Evolutionary conservation across 1,140 invertebrate genomes (phyloP), one percentile per base, ranked within the genome.

Genomic region (Bombus cullumanus): DNA sequence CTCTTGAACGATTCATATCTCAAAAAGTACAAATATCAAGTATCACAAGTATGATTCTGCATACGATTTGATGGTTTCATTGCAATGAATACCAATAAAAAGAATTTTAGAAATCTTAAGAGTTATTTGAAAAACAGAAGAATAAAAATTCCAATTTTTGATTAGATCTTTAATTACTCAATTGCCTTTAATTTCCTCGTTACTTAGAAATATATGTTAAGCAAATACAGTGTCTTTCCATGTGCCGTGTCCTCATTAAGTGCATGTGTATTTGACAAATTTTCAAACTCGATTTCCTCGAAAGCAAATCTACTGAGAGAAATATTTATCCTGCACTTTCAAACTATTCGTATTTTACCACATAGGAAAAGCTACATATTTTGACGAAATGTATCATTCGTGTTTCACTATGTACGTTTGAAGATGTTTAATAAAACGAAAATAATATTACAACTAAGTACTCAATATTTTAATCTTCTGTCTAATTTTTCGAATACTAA

Each of bases 311-410:
- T 31, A 12, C 43, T 6, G n/a, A 53, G 18, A 18, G 10, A 53
- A 74, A 74, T 74, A 53, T 74, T 74, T 74, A 74, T 74, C 34
- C 43, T 74, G 73, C 73, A 53, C 43, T 74, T n/a, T 53, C 41
- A 25, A 74, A 39, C 73, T 53, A 74, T 74, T 74, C 47, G 47
- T 53, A 53, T 53, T 53, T 53, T 73, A 31, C 31, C 41, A n/a
- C 41, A 5, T 15, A 43, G 41, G 13, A 31, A 10, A 25, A 28
- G n/a, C 71, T 39, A 18, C 18, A 53, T 22, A 53, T 28, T 25
- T 34, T 25, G 4, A 31, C 9, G 1, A 12, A 47, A 25, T 15
- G 2, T n/a, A 22, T 28, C 64, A 8, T 43, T 43, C 25, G 6
- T 15, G 41, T 73, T 25, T 22, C 43, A 4, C n/a, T 13, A 9